Evolutionary conservation across 53 echinoderm and acorn worm genomes (phyloP).

Genomic region (Zoroaster sp.): DNA sequence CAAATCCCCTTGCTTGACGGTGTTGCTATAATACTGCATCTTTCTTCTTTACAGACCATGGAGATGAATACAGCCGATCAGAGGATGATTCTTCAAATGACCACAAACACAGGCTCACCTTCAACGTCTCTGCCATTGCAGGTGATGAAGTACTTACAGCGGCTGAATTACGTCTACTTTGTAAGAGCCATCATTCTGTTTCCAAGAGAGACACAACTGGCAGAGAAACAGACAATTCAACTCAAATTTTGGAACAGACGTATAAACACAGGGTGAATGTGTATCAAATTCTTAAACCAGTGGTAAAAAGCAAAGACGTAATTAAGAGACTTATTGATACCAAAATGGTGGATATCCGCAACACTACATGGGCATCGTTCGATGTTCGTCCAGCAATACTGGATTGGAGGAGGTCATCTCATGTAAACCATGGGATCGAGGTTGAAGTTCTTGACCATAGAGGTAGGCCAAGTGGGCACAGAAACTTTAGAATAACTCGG

Average conservation of each 20-base stretch:
- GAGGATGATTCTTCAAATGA: neutral
- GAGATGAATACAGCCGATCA: conserved; percentile 10
- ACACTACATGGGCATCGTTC: conserved; percentile 87
- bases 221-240: conserved; percentile 5
- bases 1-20: conserved; percentile 38
- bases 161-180: conserved; percentile 83
- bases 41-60: conserved; percentile 54
- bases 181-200: conserved; percentile 47
- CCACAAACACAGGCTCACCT: conserved; percentile 72
- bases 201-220: conserved; percentile 38
- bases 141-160: conserved; percentile 81
- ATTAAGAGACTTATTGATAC: conserved; percentile 97
- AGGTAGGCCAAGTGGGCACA: conserved; percentile 68
- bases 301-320: conserved; percentile 76
- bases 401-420: conserved; percentile 75
- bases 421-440: conserved; percentile 85
- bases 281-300: conserved; percentile 94
- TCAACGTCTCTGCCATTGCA: conserved; percentile 83
- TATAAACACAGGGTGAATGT: conserved; percentile 89
- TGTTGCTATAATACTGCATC: conserved; percentile 36
- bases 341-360: conserved; percentile 84
- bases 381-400: conserved; percentile 90
- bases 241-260: neutral
- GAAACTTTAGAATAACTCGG: conserved; percentile 72
- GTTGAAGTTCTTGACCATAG: conserved; percentile 82